These are phyloP conservation scores for Belonocnema kinseyi DNA, from an alignment of 1,140 invertebrate genomes.

Conservation along the genomic window DNA sequence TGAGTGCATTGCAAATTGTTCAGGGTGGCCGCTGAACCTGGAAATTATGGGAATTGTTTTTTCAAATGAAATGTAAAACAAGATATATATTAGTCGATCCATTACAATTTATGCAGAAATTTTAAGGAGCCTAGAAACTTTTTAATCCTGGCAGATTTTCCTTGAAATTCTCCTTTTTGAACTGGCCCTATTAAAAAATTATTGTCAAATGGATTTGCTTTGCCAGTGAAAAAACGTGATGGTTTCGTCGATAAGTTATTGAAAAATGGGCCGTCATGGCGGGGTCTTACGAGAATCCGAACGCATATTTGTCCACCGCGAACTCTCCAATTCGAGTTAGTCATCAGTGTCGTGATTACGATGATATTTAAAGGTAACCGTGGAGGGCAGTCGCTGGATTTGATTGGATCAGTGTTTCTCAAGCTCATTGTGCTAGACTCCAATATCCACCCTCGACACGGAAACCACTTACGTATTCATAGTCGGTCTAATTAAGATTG, in stretches of 20 bases:
- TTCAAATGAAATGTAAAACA: too few relatives aligned
- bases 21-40: too few relatives aligned
- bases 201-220: constrained; percentile 8
- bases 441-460: constrained; percentile 27
- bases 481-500: constrained; percentile 31
- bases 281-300: constrained; percentile 29
- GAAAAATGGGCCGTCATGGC: not conserved
- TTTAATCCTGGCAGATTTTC: too few relatives aligned
- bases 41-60: too few relatives aligned
- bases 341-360: constrained; percentile 19
- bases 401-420: constrained; percentile 67
- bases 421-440: constrained; percentile 48
- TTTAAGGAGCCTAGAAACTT: too few relatives aligned
- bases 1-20: too few relatives aligned
- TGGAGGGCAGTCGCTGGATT: constrained; percentile 37
- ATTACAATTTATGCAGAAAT: too few relatives aligned
- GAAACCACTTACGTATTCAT: constrained; percentile 16
- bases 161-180: too few relatives aligned
- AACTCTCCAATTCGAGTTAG: constrained; percentile 20
- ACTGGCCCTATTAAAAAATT: not conserved
- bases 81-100: too few relatives aligned
- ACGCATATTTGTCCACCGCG: constrained; percentile 24
- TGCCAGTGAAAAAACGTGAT: not conserved
- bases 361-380: constrained; percentile 49
- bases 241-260: not conserved